Base-by-base conservation (phyloP, 2,113 vertebrate species). In the Pelecanus crispus region DNA sequence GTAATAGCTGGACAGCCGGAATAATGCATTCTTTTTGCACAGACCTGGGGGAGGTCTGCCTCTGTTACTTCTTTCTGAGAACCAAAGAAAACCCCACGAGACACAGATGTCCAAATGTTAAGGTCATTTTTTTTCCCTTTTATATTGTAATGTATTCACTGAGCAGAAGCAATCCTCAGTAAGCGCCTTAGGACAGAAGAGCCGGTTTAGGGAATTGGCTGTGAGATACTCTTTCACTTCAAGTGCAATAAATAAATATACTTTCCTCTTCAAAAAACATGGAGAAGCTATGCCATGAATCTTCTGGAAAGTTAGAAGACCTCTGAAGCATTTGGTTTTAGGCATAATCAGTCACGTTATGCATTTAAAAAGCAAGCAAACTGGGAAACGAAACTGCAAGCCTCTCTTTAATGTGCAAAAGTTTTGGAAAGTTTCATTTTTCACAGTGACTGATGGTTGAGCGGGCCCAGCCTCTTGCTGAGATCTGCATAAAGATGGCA, bases 201-300 rank as follows among this genome's bases (percentile, higher is more conserved):
- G 92, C 71, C 74, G 77, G 50, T 84, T 83, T 40, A 22, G 72
- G 68, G 96, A 97, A 96, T 44, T 67, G 94, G 77, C 88, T 91
- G 88, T 28, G 71, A 93, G 92, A 88, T 62, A 5, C 50, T 22
- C 77, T 86, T 82, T 92, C 88, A 63, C 73, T 59, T 92, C 34
- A 84, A 94, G 96, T 59, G 61, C 80, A 86, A 71, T 91, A 94
- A 90, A 94, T 89, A 97, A 95, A 96, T 81, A 71, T 12, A 86
- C 67, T 78, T 95, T 66, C 63, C 63, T 70, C 73, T 78, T 92
- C 80, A 83, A 86, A 96, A 90, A 86, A 67, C 75, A 59, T 7
- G 40, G 71, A 44, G 32, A 81, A 84, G 44, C 44, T n/a, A 1
- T 52, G 52, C 59, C 61, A 86, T 96, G 96, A 89, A 93, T 95